These are phyloP conservation scores for Acrossocheilus fasciatus DNA, from an alignment of 2,797 vertebrate genomes.

Conservation along the genomic window DNA sequence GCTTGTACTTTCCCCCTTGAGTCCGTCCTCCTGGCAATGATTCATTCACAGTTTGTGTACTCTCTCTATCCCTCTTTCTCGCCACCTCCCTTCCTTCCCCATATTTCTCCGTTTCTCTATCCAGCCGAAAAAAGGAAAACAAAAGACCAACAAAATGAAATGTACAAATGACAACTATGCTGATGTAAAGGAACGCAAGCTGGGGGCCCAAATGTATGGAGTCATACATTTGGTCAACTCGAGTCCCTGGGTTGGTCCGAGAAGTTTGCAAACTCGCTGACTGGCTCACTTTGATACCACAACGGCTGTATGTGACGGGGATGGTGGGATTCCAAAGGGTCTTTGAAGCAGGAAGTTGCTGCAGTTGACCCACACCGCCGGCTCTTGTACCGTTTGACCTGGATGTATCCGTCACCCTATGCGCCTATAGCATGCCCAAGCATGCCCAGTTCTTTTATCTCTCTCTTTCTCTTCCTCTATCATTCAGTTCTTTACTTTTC, in stretches of 20 bases:
- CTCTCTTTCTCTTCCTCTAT: conserved; percentile 57
- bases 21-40: conserved; percentile 56
- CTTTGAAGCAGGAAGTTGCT: conserved; percentile 43
- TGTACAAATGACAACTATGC: conserved; percentile 5
- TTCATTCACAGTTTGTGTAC: conserved; percentile 65
- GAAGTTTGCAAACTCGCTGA: conserved; percentile 1
- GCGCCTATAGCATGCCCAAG: conserved; percentile 67
- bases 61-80: conserved; percentile 55
- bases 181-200: conserved; percentile 43
- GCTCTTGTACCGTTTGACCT: conserved; percentile 53
- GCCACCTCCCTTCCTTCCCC: conserved; percentile 59
- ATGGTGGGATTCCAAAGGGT: conserved; percentile 33
- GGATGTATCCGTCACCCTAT: conserved; percentile 59
- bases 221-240: conserved; percentile 26
- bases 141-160: conserved; percentile 7
- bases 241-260: conserved; percentile 23
- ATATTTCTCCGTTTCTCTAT: conserved; percentile 66
- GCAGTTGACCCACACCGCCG: conserved; percentile 49
- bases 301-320: conserved; percentile 17
- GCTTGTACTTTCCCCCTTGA: conserved; percentile 57
- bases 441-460: conserved; percentile 66
- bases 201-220: conserved; percentile 41
- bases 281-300: conserved; percentile 31
- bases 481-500: conserved; percentile 63
- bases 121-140: conserved; percentile 41